phyloP scores from a whole-genome alignment of 2,797 vertebrate genomes.

The Dendrocincla fuliginosa region DNA sequence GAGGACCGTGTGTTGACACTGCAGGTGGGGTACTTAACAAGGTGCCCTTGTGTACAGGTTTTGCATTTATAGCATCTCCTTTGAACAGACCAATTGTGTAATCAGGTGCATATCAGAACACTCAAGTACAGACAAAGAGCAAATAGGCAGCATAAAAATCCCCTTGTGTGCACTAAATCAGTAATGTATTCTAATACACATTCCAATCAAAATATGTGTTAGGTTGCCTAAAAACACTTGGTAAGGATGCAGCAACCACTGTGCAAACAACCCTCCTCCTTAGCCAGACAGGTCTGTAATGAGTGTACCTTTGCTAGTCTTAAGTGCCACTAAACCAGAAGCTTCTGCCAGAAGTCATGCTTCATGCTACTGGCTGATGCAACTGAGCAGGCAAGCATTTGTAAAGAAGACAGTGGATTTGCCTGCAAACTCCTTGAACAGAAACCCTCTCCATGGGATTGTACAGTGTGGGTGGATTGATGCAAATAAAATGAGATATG shows the following conservation, averaged over 20 bases:
- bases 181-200: fast-evolving
- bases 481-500: not conserved
- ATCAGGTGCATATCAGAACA: not conserved
- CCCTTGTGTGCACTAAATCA: not conserved
- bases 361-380: not conserved
- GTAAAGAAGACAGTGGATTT: not conserved
- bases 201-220: not conserved
- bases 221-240: not conserved
- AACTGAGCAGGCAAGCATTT: fast-evolving
- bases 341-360: not conserved
- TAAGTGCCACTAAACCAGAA: not conserved
- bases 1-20: not conserved
- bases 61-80: not conserved
- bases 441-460: not conserved
- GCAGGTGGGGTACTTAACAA: not conserved
- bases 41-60: not conserved
- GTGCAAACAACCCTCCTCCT: fast-evolving
- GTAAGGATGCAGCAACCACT: not conserved
- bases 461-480: not conserved
- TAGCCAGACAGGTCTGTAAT: not conserved
- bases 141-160: not conserved
- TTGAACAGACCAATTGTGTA: not conserved
- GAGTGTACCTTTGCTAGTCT: not conserved
- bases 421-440: not conserved
- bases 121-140: not conserved